Evolutionary conservation across 2,797 vertebrate genomes (phyloP).

Genomic region (Coreius guichenoti): DNA sequence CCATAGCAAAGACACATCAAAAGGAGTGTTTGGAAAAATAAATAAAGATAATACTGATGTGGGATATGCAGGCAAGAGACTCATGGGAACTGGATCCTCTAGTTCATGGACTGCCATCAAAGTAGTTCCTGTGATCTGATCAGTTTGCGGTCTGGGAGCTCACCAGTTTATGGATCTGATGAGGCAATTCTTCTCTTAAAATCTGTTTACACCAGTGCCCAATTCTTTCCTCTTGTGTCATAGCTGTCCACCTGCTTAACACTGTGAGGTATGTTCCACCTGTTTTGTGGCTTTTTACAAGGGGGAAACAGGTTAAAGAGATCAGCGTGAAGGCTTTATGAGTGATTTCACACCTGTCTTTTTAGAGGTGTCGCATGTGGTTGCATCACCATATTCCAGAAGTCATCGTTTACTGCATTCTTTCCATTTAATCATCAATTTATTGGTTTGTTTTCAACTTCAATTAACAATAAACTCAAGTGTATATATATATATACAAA

Average conservation of each 20-base stretch:
- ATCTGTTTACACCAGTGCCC: conserved; percentile 12
- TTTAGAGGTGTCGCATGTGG: conserved; percentile 17
- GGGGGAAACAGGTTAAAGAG: conserved; percentile 12
- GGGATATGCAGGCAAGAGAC: conserved; percentile 10
- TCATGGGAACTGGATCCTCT: conserved; percentile 15
- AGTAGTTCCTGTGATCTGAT: conserved; percentile 46
- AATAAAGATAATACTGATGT: conserved; percentile 33
- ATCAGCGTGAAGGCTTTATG: conserved; percentile 14
- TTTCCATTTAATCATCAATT: background rate
- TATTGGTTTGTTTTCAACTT: background rate
- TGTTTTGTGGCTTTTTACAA: conserved; percentile 44
- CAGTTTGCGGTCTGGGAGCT: conserved; percentile 9
- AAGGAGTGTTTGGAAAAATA: conserved; percentile 44
- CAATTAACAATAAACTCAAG: background rate
- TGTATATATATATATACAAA: background rate
- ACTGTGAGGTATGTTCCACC: conserved; percentile 36
- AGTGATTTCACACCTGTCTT: conserved; percentile 41
- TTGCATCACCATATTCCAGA: conserved; percentile 20
- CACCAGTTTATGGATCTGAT: conserved; percentile 8
- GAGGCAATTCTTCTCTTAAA: conserved; percentile 30
- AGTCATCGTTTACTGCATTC: background rate
- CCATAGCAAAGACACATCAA: conserved; percentile 22
- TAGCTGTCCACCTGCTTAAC: conserved; percentile 25
- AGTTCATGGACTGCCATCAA: conserved; percentile 12
- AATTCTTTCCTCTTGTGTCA: conserved; percentile 32